Evolutionary conservation across 2,888 invertebrate genomes (phyloP).

Genomic region (Erpobdella octoculata): DNA sequence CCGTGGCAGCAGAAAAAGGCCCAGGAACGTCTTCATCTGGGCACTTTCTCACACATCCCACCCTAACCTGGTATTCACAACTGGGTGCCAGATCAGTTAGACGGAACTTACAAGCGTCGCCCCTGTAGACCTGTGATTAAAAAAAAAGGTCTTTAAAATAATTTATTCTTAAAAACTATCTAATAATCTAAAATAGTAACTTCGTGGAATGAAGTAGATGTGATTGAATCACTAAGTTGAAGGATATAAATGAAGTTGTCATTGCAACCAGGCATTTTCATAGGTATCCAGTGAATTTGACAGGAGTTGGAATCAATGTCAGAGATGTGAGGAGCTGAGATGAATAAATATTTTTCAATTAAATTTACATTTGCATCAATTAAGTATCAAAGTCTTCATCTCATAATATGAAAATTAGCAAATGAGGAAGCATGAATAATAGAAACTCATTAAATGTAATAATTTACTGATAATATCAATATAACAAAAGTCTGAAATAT

Average conservation of each 20-base stretch:
- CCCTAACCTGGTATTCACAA: constrained; percentile 68
- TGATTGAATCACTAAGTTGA: constrained; percentile 56
- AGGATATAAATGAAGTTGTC: constrained; percentile 70
- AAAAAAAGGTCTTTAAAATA: constrained; percentile 13
- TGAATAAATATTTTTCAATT: constrained; percentile 1
- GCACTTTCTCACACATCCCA: constrained; percentile 62
- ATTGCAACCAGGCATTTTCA: constrained; percentile 56
- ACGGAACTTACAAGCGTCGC: constrained; percentile 55
- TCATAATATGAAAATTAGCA: no score
- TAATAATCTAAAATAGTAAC: not conserved
- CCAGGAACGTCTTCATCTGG: constrained; percentile 6
- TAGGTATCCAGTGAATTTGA: constrained; percentile 63
- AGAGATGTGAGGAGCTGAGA: constrained; percentile 59
- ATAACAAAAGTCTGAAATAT: no score
- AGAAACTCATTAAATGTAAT: no score
- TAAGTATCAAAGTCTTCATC: not conserved
- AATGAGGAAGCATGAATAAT: no score
- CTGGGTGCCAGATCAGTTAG: constrained; percentile 64
- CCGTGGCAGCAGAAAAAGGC: constrained; percentile 15
- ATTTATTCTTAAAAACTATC: constrained; percentile 2
- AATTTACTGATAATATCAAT: no score
- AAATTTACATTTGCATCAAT: no score
- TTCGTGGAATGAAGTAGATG: constrained; percentile 9
- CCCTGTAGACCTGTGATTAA: constrained; percentile 54
- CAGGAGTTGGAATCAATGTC: constrained; percentile 58